Conservation (phyloP, 2,888 invertebrate species). For the Gastracanthus pulcherrimus region DNA sequence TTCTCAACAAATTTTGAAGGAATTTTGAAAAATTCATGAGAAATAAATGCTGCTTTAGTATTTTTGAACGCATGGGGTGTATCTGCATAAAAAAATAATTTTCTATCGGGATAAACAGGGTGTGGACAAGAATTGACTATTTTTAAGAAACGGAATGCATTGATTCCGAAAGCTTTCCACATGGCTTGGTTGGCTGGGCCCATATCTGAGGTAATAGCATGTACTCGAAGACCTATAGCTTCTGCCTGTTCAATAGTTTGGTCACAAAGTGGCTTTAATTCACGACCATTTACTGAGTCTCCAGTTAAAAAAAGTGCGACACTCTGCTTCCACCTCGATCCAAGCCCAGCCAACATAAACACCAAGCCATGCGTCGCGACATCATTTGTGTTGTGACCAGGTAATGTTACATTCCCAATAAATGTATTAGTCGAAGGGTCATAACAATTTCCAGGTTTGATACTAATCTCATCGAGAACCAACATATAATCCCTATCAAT, state of each 20-base stretch:
- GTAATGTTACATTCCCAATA: slow-evolving; percentile 34
- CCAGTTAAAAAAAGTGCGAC: slow-evolving; percentile 58
- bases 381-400: background rate
- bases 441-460: slow-evolving; percentile 13
- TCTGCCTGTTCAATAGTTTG: slow-evolving; percentile 58
- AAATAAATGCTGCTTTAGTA: slow-evolving; percentile 34
- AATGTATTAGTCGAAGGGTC: slow-evolving; percentile 33
- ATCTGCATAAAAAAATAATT: slow-evolving; percentile 48
- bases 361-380: slow-evolving; percentile 43
- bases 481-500: slow-evolving; percentile 36
- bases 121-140: slow-evolving; percentile 53
- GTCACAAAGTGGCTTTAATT: slow-evolving; percentile 57
- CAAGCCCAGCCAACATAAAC: slow-evolving; percentile 48
- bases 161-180: slow-evolving; percentile 47
- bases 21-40: slow-evolving; percentile 26
- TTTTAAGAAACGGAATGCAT: slow-evolving; percentile 15
- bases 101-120: slow-evolving; percentile 52
- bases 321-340: slow-evolving; percentile 42
- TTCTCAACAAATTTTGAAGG: slow-evolving; percentile 11
- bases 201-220: slow-evolving; percentile 50
- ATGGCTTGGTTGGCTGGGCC: slow-evolving; percentile 46
- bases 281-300: slow-evolving; percentile 60
- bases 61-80: slow-evolving; percentile 52
- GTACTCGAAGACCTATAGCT: slow-evolving; percentile 39
- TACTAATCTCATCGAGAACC: slow-evolving; percentile 47